phyloP scores from a whole-genome alignment of 2,888 invertebrate genomes.

The Altica lythri region DNA sequence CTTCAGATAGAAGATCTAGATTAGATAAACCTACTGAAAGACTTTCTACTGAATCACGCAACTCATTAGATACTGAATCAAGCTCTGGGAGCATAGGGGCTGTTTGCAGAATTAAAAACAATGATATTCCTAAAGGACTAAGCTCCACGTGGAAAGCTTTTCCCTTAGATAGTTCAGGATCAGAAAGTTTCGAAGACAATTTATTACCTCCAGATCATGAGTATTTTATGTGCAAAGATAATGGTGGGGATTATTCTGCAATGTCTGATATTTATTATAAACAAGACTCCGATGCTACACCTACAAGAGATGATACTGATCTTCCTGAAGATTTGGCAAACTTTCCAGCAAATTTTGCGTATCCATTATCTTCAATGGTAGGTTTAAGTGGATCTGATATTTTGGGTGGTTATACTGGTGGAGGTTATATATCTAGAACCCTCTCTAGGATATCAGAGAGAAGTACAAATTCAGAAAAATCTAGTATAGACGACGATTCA shows the following conservation, averaged over 20 bases:
- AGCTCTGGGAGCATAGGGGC: conserved; percentile 77
- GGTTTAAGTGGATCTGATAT: conserved; percentile 69
- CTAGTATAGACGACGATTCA: conserved; percentile 83
- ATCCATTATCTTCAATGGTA: conserved; percentile 65
- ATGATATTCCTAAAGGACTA: conserved; percentile 67
- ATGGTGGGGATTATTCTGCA: conserved; percentile 49
- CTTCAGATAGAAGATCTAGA: conserved; percentile 45
- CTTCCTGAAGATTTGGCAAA: conserved; percentile 78
- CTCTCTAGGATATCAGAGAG: conserved; percentile 86
- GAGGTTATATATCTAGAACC: conserved; percentile 76
- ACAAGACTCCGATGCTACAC: conserved; percentile 60
- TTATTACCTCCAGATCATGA: conserved; percentile 76
- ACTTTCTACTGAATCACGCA: conserved; percentile 68
- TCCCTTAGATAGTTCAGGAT: conserved; percentile 82
- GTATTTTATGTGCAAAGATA: conserved; percentile 54
- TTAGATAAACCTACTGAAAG: conserved; percentile 54
- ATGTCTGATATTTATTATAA: conserved; percentile 52
- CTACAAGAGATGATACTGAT: conserved; percentile 67
- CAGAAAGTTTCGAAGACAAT: conserved; percentile 84
- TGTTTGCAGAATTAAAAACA: conserved; percentile 63
- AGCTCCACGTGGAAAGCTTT: conserved; percentile 84
- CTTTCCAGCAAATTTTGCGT: conserved; percentile 75
- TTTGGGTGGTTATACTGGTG: conserved; percentile 59
- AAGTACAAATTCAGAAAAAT: conserved; percentile 86
- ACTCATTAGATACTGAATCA: conserved; percentile 76